These are phyloP conservation scores for Eristalis tenax DNA, from an alignment of 2,888 invertebrate genomes.

Conservation along the genomic window DNA sequence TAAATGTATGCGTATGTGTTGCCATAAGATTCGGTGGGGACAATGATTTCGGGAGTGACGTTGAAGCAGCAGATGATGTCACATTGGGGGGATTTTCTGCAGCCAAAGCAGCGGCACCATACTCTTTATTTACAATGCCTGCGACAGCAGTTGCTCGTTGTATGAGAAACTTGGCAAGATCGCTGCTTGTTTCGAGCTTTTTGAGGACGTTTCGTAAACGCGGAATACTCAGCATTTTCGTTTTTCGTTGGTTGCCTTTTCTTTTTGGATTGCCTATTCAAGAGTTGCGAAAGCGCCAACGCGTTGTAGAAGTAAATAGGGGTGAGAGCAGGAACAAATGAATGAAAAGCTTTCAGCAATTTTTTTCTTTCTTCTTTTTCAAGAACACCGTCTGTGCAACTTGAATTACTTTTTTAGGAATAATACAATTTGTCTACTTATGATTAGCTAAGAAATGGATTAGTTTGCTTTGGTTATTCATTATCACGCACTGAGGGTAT, in stretches of 20 bases:
- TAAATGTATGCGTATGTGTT: constrained; percentile 73
- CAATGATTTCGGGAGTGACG: constrained; percentile 73
- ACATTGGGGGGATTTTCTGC: constrained; percentile 72
- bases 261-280: constrained; percentile 10
- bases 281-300: constrained; percentile 31
- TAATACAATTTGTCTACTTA: constrained; percentile 30
- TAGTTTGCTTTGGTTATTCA: constrained; percentile 48
- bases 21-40: constrained; percentile 66
- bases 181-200: constrained; percentile 71
- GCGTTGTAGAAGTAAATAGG: neutral
- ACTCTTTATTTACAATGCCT: constrained; percentile 48
- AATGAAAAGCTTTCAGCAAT: constrained; percentile 40
- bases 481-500: constrained; percentile 34
- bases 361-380: constrained; percentile 1
- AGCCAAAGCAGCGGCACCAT: constrained; percentile 38
- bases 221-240: constrained; percentile 51
- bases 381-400: constrained; percentile 18
- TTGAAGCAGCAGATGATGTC: constrained; percentile 65
- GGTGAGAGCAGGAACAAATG: constrained; percentile 31
- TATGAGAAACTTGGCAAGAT: constrained; percentile 75
- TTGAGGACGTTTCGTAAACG: constrained; percentile 65
- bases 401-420: constrained; percentile 26
- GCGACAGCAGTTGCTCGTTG: constrained; percentile 61
- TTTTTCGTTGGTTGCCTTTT: constrained; percentile 1
- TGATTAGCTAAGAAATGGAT: constrained; percentile 52